Percentiles rank a stretch among this genome's conserved stretches.
These are phyloP conservation scores for Bathynomus jamesi DNA, from an alignment of 1,140 invertebrate species.

Conservation along the genomic window DNA sequence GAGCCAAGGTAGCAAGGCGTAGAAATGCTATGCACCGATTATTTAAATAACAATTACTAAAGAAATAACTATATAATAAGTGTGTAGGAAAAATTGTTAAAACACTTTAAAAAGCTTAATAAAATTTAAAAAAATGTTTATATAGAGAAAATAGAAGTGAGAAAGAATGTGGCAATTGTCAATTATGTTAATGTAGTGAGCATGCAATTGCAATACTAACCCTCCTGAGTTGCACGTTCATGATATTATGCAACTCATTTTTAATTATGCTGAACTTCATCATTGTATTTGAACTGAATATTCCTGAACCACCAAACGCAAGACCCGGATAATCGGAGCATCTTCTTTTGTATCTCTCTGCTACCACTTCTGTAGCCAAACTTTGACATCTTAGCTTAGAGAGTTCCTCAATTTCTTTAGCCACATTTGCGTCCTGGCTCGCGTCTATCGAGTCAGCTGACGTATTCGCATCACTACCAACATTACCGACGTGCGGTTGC, in stretches of 20 bases:
- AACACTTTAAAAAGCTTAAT: too few relatives aligned
- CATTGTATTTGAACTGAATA: conserved; percentile 92
- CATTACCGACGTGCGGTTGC: conserved; percentile 5
- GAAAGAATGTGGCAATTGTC: too few relatives aligned
- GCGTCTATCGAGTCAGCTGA: conserved; percentile 22
- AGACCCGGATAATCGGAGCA: conserved; percentile 86
- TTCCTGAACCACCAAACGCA: conserved; percentile 71
- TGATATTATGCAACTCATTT: conserved; percentile 95
- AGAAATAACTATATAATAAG: too few relatives aligned
- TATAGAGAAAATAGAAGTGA: too few relatives aligned
- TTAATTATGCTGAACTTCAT: conserved; percentile 95
- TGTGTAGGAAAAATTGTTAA: too few relatives aligned
- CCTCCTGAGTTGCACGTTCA: conserved; percentile 91
- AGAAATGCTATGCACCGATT: too few relatives aligned
- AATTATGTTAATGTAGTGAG: too few relatives aligned
- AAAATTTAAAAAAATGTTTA: too few relatives aligned
- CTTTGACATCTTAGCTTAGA: conserved; percentile 74
- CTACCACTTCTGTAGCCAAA: conserved; percentile 74
- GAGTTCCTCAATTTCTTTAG: conserved; percentile 45
- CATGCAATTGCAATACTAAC: too few relatives aligned
- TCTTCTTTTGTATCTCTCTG: conserved; percentile 67
- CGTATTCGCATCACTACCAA: conserved; percentile 17
- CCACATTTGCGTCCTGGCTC: conserved; percentile 10
- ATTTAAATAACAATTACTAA: too few relatives aligned
- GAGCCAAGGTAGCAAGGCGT: too few relatives aligned